Evolutionary conservation across 2,797 vertebrate species (phyloP).

Genomic region (Hozukius guyotensis): DNA sequence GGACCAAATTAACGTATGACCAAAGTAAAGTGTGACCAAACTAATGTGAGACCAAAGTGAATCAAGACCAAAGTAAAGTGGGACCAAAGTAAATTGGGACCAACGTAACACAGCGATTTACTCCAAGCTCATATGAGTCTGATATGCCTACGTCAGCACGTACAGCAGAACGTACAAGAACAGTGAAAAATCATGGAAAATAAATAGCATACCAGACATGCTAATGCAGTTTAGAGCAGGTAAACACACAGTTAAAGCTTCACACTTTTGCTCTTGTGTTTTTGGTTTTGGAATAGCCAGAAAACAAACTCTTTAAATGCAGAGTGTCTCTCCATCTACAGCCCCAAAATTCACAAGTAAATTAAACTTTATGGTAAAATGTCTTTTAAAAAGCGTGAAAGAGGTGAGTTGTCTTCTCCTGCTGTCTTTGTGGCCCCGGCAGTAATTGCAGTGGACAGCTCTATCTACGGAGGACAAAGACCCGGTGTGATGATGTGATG

Average conservation of each 20-base stretch:
- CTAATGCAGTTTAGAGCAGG: too few species aligned
- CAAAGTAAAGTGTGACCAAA: too few species aligned
- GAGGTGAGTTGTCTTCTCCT: not conserved
- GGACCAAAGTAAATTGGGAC: too few species aligned
- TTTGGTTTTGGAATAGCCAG: not conserved
- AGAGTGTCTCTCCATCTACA: not conserved
- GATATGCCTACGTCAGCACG: too few species aligned
- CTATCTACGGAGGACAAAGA: conserved; percentile 86
- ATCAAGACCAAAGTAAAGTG: too few species aligned
- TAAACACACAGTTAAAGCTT: not conserved
- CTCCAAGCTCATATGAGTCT: too few species aligned
- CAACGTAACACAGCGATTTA: too few species aligned
- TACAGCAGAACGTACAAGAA: too few species aligned
- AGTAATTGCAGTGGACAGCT: conserved; percentile 89
- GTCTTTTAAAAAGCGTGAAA: not conserved
- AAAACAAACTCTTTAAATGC: not conserved
- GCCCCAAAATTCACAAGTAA: not conserved
- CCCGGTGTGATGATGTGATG: conserved; percentile 86
- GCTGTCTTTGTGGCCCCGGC: conserved; percentile 82
- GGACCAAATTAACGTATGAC: fast-evolving
- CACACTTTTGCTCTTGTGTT: not conserved
- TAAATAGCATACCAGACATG: fast-evolving
- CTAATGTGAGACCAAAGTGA: too few species aligned
- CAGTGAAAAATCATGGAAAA: too few species aligned
- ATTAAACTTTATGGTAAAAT: not conserved